A percentile compares a stretch with the other conserved stretches of the same genome.
Conservation (phyloP, 2,888 invertebrate species). For the Stictocephala bisonia region DNA sequence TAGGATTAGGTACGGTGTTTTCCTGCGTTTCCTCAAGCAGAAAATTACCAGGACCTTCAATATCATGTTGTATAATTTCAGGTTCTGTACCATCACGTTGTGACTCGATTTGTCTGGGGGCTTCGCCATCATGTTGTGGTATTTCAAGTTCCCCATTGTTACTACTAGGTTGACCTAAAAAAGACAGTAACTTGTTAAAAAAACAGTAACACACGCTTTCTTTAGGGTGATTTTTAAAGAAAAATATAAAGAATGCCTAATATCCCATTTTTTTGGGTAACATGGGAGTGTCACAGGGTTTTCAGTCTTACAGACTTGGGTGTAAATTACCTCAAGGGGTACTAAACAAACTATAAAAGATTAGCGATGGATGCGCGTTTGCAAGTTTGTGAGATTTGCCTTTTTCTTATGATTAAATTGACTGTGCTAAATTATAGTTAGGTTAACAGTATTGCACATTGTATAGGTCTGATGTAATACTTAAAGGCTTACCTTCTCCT, state of each 20-base stretch:
- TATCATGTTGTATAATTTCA: slow-evolving; percentile 5
- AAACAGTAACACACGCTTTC: slow-evolving; percentile 10
- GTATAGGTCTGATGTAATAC: slow-evolving; percentile 6
- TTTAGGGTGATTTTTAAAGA: not conserved
- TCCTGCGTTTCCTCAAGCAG: slow-evolving; percentile 18
- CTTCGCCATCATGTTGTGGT: not conserved
- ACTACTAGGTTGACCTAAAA: slow-evolving; percentile 18
- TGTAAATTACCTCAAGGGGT: too few relatives aligned
- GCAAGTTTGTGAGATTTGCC: not conserved
- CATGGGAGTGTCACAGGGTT: too few relatives aligned
- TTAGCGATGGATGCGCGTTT: too few relatives aligned
- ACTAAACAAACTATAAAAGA: too few relatives aligned
- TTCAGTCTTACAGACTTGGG: too few relatives aligned
- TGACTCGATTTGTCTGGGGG: not conserved
- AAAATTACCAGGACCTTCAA: not conserved
- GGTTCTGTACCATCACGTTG: not conserved
- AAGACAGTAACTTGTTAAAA: slow-evolving; percentile 14
- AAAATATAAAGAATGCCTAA: too few relatives aligned
- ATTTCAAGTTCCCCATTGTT: slow-evolving; percentile 12
- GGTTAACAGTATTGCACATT: not conserved
- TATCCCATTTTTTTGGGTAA: too few relatives aligned
- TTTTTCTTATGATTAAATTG: too few relatives aligned
- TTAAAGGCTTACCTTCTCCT: slow-evolving; percentile 3
- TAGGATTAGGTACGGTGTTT: slow-evolving; percentile 6
- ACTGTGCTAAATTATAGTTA: not conserved